A percentile compares a stretch with the other conserved stretches of the same genome.
Conservation (phyloP, 2,113 vertebrate genomes). For the Halichoerus grypus region DNA sequence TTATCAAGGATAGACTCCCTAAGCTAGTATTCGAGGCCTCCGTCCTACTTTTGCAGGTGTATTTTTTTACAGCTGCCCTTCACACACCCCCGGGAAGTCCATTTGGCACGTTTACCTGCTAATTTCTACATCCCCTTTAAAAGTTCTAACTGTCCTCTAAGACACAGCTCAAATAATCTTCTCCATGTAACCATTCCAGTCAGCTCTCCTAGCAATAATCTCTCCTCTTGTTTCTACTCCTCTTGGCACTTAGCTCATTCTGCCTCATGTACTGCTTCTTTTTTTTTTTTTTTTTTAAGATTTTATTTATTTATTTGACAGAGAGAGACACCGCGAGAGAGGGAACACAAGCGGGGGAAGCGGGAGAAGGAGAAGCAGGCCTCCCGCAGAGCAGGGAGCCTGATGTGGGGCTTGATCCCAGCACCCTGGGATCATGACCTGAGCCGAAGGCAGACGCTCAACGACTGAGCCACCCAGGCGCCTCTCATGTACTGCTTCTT, state of each 20-base stretch:
- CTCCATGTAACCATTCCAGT: background rate
- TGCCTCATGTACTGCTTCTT: background rate
- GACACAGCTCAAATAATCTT: background rate
- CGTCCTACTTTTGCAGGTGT: background rate
- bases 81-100: background rate
- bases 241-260: background rate
- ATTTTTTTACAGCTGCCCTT: constrained; percentile 24
- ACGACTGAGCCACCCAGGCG: too few species aligned
- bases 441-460: too few species aligned
- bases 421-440: too few species aligned
- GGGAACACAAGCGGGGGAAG: too few species aligned
- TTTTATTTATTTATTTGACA: too few species aligned
- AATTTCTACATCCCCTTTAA: background rate
- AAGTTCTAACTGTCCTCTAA: background rate
- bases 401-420: too few species aligned
- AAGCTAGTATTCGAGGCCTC: background rate
- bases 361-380: too few species aligned
- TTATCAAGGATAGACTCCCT: background rate
- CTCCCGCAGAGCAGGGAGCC: too few species aligned
- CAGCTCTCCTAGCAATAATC: background rate
- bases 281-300: too few species aligned
- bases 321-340: too few species aligned
- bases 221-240: background rate
- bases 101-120: background rate
- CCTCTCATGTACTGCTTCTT: background rate